phyloP scores from a whole-genome alignment of 2,797 vertebrate species.

The Eulemur rubriventer region DNA sequence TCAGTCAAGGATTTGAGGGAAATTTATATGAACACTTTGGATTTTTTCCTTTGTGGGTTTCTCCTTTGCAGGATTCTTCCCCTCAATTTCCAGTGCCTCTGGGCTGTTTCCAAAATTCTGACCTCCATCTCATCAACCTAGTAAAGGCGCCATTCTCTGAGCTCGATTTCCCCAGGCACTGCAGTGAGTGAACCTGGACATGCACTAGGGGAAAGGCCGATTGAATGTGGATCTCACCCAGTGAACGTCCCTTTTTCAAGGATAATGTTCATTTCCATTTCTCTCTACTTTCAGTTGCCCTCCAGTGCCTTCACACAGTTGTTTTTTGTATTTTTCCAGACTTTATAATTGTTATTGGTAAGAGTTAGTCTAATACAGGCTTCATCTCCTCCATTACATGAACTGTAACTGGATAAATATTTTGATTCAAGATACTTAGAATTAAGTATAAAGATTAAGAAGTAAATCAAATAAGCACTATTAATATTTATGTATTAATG shows the following conservation, averaged over 20 bases:
- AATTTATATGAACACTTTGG: not conserved
- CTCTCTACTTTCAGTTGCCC: not conserved
- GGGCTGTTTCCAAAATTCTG: not conserved
- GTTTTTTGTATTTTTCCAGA: not conserved
- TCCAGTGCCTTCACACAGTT: not conserved
- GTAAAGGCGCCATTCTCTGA: not conserved
- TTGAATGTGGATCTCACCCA: not conserved
- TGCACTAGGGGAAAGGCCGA: not conserved
- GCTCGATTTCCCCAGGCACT: not conserved
- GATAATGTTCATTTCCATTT: not conserved
- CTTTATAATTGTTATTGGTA: not conserved
- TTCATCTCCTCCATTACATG: not conserved
- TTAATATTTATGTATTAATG: constrained; percentile 40
- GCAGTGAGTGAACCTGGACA: not conserved
- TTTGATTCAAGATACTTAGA: constrained; percentile 53
- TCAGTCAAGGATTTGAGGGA: not conserved
- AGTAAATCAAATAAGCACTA: not conserved
- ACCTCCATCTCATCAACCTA: not conserved
- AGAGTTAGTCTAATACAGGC: not conserved
- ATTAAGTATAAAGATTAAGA: constrained; percentile 20
- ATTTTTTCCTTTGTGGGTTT: not conserved
- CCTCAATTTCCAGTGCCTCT: not conserved
- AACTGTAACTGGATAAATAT: not conserved
- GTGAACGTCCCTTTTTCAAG: not conserved
- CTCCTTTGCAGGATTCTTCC: not conserved